These are phyloP conservation scores for Apostichopus japonicus DNA, from an alignment of 35 echinoderm and acorn worm genomes.

Conservation along the genomic window DNA sequence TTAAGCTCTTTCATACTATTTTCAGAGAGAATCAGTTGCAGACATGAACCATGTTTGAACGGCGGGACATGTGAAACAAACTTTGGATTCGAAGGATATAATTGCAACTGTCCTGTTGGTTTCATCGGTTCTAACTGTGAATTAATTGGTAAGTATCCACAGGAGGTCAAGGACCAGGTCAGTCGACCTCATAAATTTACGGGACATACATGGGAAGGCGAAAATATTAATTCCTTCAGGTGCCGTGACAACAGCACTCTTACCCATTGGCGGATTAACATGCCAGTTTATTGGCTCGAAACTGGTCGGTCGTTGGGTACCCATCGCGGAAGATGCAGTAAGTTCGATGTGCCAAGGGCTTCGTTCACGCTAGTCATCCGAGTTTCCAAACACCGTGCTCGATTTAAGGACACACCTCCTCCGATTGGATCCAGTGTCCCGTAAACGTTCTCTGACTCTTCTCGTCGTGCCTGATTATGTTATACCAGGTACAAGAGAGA, in stretches of 20 bases:
- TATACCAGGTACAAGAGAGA: too few relatives aligned
- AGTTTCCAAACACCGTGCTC: too few relatives aligned
- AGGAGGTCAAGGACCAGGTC: too few relatives aligned
- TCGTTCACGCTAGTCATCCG: background rate
- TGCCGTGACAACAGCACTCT: too few relatives aligned
- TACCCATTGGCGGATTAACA: too few relatives aligned
- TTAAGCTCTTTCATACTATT: background rate
- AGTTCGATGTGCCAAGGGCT: background rate
- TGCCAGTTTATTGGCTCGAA: background rate
- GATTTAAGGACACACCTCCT: too few relatives aligned
- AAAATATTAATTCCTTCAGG: too few relatives aligned
- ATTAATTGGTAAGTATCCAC: constrained; percentile 29
- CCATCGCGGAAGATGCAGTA: background rate
- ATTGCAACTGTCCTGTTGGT: background rate
- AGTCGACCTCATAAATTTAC: too few relatives aligned
- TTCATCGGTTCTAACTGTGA: constrained; percentile 5
- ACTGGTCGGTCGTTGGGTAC: background rate
- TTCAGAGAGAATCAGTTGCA: constrained; percentile 1
- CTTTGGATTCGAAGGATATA: background rate
- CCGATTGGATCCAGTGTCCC: too few relatives aligned
- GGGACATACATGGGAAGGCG: too few relatives aligned
- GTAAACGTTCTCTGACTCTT: too few relatives aligned
- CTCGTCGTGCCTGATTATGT: too few relatives aligned
- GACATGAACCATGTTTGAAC: constrained; percentile 9
- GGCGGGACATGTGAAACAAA: background rate